Percentiles rank a stretch among this genome's conserved stretches.
These are phyloP conservation scores for Acridotheres tristis DNA, from an alignment of 2,797 vertebrate species.

Conservation along the genomic window DNA sequence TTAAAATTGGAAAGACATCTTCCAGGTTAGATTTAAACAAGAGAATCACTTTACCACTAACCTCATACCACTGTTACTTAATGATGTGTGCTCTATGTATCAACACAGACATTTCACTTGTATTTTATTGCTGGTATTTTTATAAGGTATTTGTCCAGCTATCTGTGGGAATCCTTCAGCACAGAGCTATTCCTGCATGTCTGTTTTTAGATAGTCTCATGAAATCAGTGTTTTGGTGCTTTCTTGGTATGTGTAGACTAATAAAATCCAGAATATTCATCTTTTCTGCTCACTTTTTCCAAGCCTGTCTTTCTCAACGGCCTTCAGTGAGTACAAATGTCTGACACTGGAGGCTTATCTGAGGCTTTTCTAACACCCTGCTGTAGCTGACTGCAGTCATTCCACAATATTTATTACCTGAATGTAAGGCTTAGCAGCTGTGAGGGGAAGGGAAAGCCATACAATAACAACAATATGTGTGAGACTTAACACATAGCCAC, in stretches of 20 bases:
- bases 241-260: neutral
- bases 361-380: neutral
- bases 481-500: neutral
- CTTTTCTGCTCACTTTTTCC: neutral
- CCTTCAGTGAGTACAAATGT: neutral
- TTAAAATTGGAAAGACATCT: neutral
- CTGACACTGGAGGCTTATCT: neutral
- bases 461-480: neutral
- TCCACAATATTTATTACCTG: constrained; percentile 1
- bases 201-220: neutral
- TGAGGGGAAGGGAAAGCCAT: neutral
- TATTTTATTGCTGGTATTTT: constrained; percentile 40
- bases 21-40: constrained; percentile 5
- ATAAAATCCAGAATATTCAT: neutral
- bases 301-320: neutral
- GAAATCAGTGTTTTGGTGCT: neutral
- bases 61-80: neutral
- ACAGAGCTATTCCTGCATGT: constrained; percentile 2
- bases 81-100: neutral
- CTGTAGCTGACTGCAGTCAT: neutral
- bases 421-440: neutral
- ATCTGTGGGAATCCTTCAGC: constrained; percentile 33
- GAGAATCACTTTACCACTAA: constrained; percentile 28
- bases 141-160: constrained; percentile 36
- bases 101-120: neutral